These are phyloP conservation scores for Ictalurus furcatus DNA, from an alignment of 2,113 vertebrate species.

Conservation along the genomic window DNA sequence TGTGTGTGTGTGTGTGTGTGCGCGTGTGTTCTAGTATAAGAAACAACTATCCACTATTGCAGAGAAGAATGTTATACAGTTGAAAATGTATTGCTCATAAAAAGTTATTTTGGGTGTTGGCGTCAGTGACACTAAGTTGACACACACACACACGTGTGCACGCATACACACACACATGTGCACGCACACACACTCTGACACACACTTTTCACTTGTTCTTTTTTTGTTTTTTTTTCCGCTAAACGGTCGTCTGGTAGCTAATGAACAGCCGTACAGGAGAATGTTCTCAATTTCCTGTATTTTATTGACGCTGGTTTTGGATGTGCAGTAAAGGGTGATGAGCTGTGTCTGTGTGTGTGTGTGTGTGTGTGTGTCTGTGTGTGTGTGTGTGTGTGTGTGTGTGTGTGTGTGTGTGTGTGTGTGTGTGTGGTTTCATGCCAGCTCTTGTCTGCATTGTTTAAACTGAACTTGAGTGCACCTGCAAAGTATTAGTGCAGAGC, in stretches of 20 bases:
- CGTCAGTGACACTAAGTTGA: background rate
- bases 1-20: too few relatives aligned
- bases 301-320: slow-evolving; percentile 36
- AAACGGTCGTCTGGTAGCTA: slow-evolving; percentile 21
- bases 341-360: background rate
- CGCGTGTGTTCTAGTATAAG: background rate
- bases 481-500: slow-evolving; percentile 57
- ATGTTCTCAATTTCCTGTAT: slow-evolving; percentile 38
- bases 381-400: background rate
- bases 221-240: background rate
- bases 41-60: background rate
- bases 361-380: background rate
- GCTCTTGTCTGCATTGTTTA: slow-evolving; percentile 58
- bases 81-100: background rate
- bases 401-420: background rate
- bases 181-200: too few relatives aligned
- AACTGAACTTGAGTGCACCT: slow-evolving; percentile 64
- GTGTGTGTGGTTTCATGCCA: slow-evolving; percentile 57
- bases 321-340: slow-evolving; percentile 39
- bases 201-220: background rate
- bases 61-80: background rate
- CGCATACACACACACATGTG: too few relatives aligned
- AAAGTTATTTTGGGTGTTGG: background rate
- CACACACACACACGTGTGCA: too few relatives aligned
- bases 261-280: background rate